These are phyloP conservation scores for Amiota minor DNA, from an alignment of 2,888 invertebrate genomes.

Conservation along the genomic window DNA sequence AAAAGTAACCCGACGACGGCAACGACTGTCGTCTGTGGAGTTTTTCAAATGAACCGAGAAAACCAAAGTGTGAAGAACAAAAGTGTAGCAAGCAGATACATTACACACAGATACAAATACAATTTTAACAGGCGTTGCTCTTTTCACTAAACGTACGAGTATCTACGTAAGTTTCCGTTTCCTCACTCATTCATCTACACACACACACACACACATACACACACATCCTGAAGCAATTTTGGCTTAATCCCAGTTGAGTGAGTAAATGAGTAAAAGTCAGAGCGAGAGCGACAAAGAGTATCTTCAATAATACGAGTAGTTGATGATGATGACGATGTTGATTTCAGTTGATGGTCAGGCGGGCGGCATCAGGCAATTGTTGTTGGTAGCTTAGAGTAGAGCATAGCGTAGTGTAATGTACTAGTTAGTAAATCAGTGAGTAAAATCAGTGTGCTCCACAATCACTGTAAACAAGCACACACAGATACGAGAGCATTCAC, in stretches of 20 bases:
- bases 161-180: constrained; percentile 14
- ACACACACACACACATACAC: constrained; percentile 21
- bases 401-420: neutral
- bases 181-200: constrained; percentile 25
- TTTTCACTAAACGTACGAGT: constrained; percentile 10
- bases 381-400: no score
- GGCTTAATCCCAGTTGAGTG: constrained; percentile 1
- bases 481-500: neutral
- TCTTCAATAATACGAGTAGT: neutral
- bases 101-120: constrained; percentile 28
- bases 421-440: constrained; percentile 56
- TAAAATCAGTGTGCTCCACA: constrained; percentile 55
- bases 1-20: constrained; percentile 63
- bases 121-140: constrained; percentile 28
- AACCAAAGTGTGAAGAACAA: constrained; percentile 45
- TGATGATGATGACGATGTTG: neutral
- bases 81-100: constrained; percentile 42
- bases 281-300: constrained; percentile 6
- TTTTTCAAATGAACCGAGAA: constrained; percentile 49
- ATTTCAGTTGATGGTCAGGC: no score
- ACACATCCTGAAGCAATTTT: neutral
- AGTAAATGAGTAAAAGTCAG: constrained; percentile 3
- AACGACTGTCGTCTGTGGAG: constrained; percentile 35
- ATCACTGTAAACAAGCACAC: constrained; percentile 57
- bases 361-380: no score